phyloP scores from a whole-genome alignment of 2,113 vertebrate species.

The Laticauda colubrina region DNA sequence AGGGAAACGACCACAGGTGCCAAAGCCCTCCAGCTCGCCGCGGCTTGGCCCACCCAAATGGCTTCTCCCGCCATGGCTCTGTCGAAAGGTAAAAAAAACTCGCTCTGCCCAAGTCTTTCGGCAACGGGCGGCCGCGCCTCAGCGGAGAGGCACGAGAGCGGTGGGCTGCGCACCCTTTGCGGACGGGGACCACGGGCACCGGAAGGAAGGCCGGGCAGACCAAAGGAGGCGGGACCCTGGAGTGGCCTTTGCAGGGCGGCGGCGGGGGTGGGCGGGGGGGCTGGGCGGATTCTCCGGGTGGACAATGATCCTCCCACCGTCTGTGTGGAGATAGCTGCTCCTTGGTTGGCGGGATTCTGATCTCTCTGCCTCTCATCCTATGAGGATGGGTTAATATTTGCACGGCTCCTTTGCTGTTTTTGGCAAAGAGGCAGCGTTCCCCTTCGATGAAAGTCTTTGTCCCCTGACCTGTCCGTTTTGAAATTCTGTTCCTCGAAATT shows the following conservation, averaged over 20 bases:
- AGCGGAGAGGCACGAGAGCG: not conserved
- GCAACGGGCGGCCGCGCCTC: not conserved
- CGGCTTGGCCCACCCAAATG: constrained; percentile 45
- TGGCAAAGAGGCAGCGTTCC: not conserved
- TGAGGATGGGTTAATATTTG: too few species aligned
- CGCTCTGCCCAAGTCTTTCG: not conserved
- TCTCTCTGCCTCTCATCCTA: not conserved
- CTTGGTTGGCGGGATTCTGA: not conserved
- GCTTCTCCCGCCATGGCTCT: constrained; percentile 61
- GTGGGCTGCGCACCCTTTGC: not conserved
- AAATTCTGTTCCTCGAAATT: not conserved
- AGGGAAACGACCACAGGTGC: not conserved
- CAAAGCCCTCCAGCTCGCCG: not conserved
- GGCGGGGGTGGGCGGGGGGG: not conserved
- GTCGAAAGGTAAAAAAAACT: constrained; percentile 66
- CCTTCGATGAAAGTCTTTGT: not conserved
- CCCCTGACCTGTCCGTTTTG: not conserved
- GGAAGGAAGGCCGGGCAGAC: not conserved
- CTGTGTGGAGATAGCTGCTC: not conserved
- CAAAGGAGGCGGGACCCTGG: not conserved
- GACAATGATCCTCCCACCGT: not conserved
- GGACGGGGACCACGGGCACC: not conserved
- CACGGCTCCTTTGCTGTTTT: not conserved
- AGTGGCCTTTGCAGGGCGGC: not conserved
- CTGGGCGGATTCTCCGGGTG: not conserved